Evolutionary conservation across 2,797 vertebrate species (phyloP), one percentile per base, ranked within the genome.

Genomic region (Capromys pilorides): DNA sequence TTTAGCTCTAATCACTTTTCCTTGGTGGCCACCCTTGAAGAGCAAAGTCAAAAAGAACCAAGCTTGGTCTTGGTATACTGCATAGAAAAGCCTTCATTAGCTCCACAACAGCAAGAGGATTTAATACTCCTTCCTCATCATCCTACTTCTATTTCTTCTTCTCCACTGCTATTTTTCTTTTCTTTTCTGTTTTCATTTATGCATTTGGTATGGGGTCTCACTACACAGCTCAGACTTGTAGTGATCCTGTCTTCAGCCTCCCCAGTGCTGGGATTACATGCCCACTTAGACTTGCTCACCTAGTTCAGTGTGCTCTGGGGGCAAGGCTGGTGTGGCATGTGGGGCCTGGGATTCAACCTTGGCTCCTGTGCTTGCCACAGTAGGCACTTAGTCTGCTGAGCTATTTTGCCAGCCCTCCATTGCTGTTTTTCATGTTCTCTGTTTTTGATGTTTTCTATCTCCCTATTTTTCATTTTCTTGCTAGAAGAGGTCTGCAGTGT

Each of bases 391-490:
- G 54, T 57, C 54, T 14, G 16, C 54, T 57, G 54, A 57, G 16
- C 54, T 57, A 57, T 57, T 14, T 57, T 57, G 54, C 54, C 4
- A 4, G 54, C 54, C 54, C 16, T 57, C 49, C 12, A 5, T 78
- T 51, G 31, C 33, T 36, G 39, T 67, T 83, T 57, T 62, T 61
- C 18, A 6, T 36, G 45, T 66, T 66, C 57, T 93, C 61, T 77
- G 21, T 86, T 61, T 61, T 31, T 79, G 26, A 9, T 24, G 14
- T 82, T 94, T 61, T 94, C 54, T 85, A 33, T 69, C 39, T 21
- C 6, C 11, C 19, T 36, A 12, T 39, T 80, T 92, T 88, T 67
- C 49, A 57, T 93, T 84, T 94, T 93, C 51, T 86, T 49, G 64
- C 41, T 4, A 22, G 59, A 86, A 33, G n/a, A 64, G 33, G 31